phyloP scores from a whole-genome alignment of 2,113 vertebrate genomes.

The Siniperca chuatsi region DNA sequence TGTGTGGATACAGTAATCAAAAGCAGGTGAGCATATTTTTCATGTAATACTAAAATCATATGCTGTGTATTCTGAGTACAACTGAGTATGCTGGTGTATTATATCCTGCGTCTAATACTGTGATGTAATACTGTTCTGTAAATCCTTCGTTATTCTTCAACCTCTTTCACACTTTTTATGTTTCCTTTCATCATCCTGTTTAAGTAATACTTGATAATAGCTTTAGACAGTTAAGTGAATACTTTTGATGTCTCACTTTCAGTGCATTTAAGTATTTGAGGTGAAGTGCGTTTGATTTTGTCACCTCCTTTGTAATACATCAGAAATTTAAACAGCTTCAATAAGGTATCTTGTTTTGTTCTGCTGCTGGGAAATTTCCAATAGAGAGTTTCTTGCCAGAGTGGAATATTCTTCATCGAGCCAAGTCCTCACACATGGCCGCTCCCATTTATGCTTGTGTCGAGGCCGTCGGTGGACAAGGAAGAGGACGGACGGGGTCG shows the following conservation, averaged over 20 bases:
- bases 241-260: conserved; percentile 32
- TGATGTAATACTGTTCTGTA: conserved; percentile 6
- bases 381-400: conserved; percentile 31
- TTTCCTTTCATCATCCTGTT: conserved; percentile 22
- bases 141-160: conserved; percentile 29
- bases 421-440: conserved; percentile 81
- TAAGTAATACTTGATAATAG: conserved; percentile 22
- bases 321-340: conserved; percentile 24
- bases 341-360: conserved; percentile 13
- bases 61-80: conserved; percentile 29
- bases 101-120: conserved; percentile 34
- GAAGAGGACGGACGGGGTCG: conserved; percentile 89
- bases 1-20: conserved; percentile 40
- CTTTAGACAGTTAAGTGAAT: conserved; percentile 24
- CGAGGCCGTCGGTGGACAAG: conserved; percentile 89
- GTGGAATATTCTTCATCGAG: conserved; percentile 16
- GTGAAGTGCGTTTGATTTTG: conserved; percentile 35
- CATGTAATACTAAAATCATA: conserved; percentile 46
- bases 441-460: conserved; percentile 72
- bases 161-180: background rate
- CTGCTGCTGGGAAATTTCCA: conserved; percentile 17
- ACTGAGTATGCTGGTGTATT: conserved; percentile 27
- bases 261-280: conserved; percentile 56
- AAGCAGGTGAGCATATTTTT: conserved; percentile 52
- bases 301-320: conserved; percentile 26